Base-by-base conservation (phyloP, 2,888 invertebrate species). In the Embidobia sp. region DNA sequence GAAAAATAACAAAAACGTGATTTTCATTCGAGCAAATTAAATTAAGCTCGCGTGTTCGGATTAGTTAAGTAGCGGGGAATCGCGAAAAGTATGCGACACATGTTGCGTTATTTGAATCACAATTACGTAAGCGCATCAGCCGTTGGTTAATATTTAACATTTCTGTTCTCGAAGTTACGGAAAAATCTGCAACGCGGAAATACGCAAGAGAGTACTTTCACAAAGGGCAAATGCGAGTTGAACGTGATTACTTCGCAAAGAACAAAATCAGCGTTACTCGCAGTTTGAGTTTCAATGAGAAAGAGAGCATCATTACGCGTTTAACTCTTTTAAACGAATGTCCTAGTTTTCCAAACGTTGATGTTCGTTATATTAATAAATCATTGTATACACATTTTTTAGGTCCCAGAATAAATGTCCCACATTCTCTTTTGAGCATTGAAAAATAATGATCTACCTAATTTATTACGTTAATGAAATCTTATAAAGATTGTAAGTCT, bases 221-320 rank as follows among this genome's bases (percentile, higher is more conserved):
- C 69, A 51, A 51, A 53, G 63, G 35, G 49, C 44, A 18, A 42
- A 61, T 35, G 48, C 40, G 26, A 53, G 31, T 35, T 46, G 67
- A 53, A 63, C 69, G 55, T 69, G 75, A 75, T 75, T 69, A 61
- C 67, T 75, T 72, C 29, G 69, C 63, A 55, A 74, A 75, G 69
- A 67, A 67, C 67, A 29, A 53, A 75, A 66, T 75, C 75, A 67
- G 55, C 75, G 63, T 67, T 67, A 61, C 61, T 53, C 67, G 67
- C 55, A 75, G 46, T 61, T 75, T 75, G 75, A 63, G 75, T 75
- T 75, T 63, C 55, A 75, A 75, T 64, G 63, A 53, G 48, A 70
- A 70, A 64, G 53, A 48, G 48, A 72, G 46, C 59, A 35, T 69
- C 63, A 49, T 75, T 75, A 63, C 35, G 40, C 63, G 29, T 55